Base-by-base conservation (phyloP, 1,140 invertebrate genomes). In the Brachionus manjavacas region DNA sequence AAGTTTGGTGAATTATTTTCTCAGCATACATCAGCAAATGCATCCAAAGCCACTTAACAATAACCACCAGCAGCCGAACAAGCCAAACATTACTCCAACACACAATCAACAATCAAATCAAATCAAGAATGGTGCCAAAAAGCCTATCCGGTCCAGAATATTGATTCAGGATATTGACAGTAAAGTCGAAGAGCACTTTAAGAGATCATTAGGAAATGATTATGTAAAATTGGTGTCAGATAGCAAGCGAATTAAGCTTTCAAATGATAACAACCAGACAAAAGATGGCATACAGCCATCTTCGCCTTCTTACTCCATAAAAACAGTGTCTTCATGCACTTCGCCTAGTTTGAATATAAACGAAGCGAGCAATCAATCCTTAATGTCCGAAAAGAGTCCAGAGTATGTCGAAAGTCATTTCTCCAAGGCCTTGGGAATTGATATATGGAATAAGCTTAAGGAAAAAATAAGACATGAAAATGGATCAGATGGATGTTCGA, bases 391-490 rank as follows among this genome's bases (percentile, higher is more conserved):
- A 49, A 23, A 76, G n/a, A 49, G 43, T 76, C 72, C 72, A 25
- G 72, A 74, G 3, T 74, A 16, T 39, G 35, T 76, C 2, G 72
- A 76, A 46, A 76, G 11, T 31, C 72, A 76, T 31, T 76, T 76
- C 23, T 76, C 72, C 11, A 76, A 76, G 52, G 72, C 72, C 12
- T 76, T 76, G n/a, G 72, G 72, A 49, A 39, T 49, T 4, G 72
- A 76, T n/a, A 76, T 76, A 39, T 76, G 72, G 72, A 76, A 76
- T 76, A 76, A 46, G 46, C 16, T 76, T 49, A 76, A 76, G 7
- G 72, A 76, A 49, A 76, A 76, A 76, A 76, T 76, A n/a, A 46
- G 23, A 49, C 20, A 46, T 14, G 72, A 49, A 49, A 76, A 76
- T 76, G 46, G 25, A 14, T 76, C 43, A 76, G 43, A 49, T 49